Evolutionary conservation across 2,797 vertebrate genomes (phyloP).

Genomic region (Sebastes oblongus): DNA sequence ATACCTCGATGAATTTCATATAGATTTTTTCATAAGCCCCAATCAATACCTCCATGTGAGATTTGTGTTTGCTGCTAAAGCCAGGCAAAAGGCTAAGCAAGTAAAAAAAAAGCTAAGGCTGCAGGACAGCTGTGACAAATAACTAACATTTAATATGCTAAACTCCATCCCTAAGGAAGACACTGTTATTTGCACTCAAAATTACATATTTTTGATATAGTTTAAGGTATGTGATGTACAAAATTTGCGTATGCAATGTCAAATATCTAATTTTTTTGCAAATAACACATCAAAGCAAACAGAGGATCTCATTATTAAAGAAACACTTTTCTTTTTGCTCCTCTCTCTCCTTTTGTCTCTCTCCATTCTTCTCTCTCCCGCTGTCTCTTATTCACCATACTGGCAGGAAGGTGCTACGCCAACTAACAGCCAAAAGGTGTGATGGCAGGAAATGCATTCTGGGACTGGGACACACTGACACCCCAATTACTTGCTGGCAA

Average conservation of each 20-base stretch:
- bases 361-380: neutral
- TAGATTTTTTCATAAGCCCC: constrained; percentile 67
- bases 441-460: constrained; percentile 60
- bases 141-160: constrained; percentile 16
- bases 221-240: neutral
- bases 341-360: neutral
- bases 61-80: constrained; percentile 59
- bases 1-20: constrained; percentile 64
- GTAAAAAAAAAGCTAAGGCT: constrained; percentile 22
- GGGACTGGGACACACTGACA: constrained; percentile 65
- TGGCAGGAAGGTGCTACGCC: constrained; percentile 2
- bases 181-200: neutral
- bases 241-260: neutral
- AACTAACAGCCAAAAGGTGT: constrained; percentile 38
- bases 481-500: constrained; percentile 72
- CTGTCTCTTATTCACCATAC: neutral
- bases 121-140: constrained; percentile 35
- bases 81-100: constrained; percentile 28
- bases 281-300: neutral
- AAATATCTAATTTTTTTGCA: neutral
- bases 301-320: neutral
- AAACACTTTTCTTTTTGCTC: neutral
- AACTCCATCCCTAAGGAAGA: neutral
- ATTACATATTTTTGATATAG: neutral
- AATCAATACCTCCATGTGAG: constrained; percentile 66